These are phyloP conservation scores for Agrotis ipsilon DNA, from an alignment of 2,888 invertebrate genomes.

Conservation along the genomic window DNA sequence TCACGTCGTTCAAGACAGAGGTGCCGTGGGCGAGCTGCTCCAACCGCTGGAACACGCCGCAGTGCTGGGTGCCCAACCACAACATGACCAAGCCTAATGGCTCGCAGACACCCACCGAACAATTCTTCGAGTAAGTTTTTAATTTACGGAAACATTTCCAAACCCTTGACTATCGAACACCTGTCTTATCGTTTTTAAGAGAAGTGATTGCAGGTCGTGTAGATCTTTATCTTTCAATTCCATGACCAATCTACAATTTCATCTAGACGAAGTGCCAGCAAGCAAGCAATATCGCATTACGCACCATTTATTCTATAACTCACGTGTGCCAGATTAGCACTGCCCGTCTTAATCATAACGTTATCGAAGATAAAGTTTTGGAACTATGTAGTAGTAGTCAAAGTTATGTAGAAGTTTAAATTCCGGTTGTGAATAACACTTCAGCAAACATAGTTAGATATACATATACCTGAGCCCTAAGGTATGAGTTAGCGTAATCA, in stretches of 20 bases:
- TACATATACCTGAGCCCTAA: constrained; percentile 12
- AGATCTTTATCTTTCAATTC: constrained; percentile 7
- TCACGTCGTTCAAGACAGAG: constrained; percentile 96
- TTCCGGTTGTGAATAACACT: constrained; percentile 59
- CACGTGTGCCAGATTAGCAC: constrained; percentile 16
- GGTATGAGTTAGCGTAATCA: no score
- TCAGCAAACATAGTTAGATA: constrained; percentile 32
- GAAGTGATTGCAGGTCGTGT: background rate
- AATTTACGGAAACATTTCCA: background rate
- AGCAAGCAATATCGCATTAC: constrained; percentile 18
- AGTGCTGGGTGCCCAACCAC: constrained; percentile 95
- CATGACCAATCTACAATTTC: constrained; percentile 22
- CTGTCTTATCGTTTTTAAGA: constrained; percentile 16
- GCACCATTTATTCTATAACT: background rate
- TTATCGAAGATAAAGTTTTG: constrained; percentile 28
- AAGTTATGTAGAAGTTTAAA: constrained; percentile 8
- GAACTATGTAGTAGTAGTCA: constrained; percentile 18
- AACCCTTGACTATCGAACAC: constrained; percentile 11
- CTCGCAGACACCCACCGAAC: constrained; percentile 96
- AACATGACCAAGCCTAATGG: constrained; percentile 93
- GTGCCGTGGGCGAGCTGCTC: constrained; percentile 97
- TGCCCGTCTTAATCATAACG: constrained; percentile 39
- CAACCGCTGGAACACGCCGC: constrained; percentile 96
- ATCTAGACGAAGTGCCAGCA: constrained; percentile 22
- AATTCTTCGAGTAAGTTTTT: constrained; percentile 96